Base-by-base conservation (phyloP, 1,140 invertebrate species). In the Drosophila baimaii region DNA sequence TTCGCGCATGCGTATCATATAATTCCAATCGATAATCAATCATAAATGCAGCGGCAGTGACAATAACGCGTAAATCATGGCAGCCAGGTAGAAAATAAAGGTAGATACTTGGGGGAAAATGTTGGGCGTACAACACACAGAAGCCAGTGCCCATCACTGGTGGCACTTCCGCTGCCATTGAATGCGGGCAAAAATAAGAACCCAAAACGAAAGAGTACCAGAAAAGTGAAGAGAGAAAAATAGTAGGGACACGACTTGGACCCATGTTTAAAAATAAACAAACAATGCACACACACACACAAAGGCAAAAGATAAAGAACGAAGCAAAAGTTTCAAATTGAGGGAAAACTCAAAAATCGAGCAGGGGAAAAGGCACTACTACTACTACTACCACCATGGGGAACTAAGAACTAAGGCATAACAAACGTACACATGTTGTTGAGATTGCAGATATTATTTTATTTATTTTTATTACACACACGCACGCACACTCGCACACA, bases 11-110 rank as follows among this genome's bases (percentile, higher is more conserved):
- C 83, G 83, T 88, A 88, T 89, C 84, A 83, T 77, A 89, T 69
- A 88, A 83, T 77, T 89, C 81, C 81, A 85, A 85, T 89, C 81
- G 81, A 90, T 90, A 90, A 90, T 90, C 88, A 90, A 90, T 90
- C 88, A 90, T 90, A 90, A 90, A 88, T 90, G 84, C 77, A 59
- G 37, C 77, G 63, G 37, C 88, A 88, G 79, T 89, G 80, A 83
- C 88, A 90, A 84, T 90, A 90, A 88, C 72, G 72, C 80, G 80
- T 90, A 90, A 90, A 88, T 90, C 88, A 90, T 58, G 62, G 55
- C 41, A 70, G 65, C 54, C 77, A 86, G 82, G 65, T 81, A 81
- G n/a, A 51, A 49, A 46, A 35, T 31, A 29, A 39, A 56, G 33
- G 41, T 49, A 62, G 44, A 43, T 58, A 55, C 41, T 54, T 62